phyloP scores from a whole-genome alignment of 1,140 invertebrate genomes.

The Bathynomus jamesi region DNA sequence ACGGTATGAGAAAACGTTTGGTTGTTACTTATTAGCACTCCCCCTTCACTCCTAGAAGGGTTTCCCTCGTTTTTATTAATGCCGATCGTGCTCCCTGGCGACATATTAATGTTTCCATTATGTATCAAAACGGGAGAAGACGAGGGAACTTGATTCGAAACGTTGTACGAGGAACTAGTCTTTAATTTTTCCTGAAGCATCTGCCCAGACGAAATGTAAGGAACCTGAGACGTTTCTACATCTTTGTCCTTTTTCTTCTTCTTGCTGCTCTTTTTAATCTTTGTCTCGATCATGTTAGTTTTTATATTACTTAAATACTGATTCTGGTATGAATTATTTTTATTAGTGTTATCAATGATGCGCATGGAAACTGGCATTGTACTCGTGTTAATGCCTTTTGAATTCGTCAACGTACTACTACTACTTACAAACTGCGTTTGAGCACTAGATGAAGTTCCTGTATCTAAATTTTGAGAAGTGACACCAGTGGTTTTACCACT shows the following conservation, averaged over 20 bases:
- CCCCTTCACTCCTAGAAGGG: not conserved
- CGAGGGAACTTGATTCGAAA: no score
- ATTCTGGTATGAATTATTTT: not conserved
- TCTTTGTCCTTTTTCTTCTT: not conserved
- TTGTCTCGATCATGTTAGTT: not conserved
- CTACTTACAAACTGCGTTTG: no score
- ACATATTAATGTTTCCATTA: not conserved
- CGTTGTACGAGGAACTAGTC: not conserved
- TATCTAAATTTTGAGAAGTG: no score
- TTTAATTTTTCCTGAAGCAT: not conserved
- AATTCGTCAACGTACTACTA: not conserved
- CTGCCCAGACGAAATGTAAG: not conserved
- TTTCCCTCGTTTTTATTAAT: not conserved
- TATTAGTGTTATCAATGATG: not conserved
- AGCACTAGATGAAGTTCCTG: no score
- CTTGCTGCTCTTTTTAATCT: not conserved
- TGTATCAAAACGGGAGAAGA: not conserved
- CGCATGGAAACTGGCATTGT: not conserved
- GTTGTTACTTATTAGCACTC: not conserved
- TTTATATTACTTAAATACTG: not conserved
- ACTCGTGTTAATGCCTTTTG: not conserved
- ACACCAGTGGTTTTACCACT: not conserved
- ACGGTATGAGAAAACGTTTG: not conserved
- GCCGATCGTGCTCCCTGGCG: not conserved
- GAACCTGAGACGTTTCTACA: not conserved